phyloP scores from a whole-genome alignment of 2,113 vertebrate species.

The Archilochus colubris region DNA sequence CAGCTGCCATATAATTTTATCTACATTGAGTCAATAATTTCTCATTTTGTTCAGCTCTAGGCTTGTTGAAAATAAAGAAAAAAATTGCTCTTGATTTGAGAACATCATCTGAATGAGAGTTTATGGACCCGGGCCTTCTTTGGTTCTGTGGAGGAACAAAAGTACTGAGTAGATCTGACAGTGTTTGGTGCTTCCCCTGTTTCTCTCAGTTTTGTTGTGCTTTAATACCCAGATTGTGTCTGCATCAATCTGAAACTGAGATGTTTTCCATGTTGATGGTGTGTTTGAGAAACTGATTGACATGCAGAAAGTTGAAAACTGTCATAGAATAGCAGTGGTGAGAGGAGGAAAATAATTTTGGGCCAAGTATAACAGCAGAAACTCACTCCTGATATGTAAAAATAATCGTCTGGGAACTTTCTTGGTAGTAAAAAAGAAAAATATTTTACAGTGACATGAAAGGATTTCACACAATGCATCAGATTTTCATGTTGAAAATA shows the following conservation, averaged over 20 bases:
- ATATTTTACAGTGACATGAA: not conserved
- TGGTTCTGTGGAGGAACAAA: not conserved
- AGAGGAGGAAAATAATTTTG: not conserved
- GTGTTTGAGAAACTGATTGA: not conserved
- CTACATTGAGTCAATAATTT: constrained; percentile 20
- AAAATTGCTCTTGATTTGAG: not conserved
- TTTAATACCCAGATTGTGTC: not conserved
- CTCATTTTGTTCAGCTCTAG: constrained; percentile 32
- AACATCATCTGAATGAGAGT: not conserved
- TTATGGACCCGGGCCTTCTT: not conserved
- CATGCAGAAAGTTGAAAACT: not conserved
- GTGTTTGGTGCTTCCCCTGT: not conserved
- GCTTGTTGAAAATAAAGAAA: constrained; percentile 35
- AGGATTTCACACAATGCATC: not conserved
- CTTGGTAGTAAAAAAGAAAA: not conserved
- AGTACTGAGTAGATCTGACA: not conserved
- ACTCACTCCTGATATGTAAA: not conserved
- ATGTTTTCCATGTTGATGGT: not conserved
- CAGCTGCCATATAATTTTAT: constrained; percentile 26
- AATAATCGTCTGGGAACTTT: not conserved
- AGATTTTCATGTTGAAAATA: not conserved
- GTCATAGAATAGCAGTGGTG: rapidly evolving
- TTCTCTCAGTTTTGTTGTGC: not conserved
- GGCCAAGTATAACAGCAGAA: not conserved
- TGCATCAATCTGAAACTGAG: not conserved